Evolutionary conservation across 2,888 invertebrate genomes (phyloP).

Genomic region (Drosophila prostipennis): DNA sequence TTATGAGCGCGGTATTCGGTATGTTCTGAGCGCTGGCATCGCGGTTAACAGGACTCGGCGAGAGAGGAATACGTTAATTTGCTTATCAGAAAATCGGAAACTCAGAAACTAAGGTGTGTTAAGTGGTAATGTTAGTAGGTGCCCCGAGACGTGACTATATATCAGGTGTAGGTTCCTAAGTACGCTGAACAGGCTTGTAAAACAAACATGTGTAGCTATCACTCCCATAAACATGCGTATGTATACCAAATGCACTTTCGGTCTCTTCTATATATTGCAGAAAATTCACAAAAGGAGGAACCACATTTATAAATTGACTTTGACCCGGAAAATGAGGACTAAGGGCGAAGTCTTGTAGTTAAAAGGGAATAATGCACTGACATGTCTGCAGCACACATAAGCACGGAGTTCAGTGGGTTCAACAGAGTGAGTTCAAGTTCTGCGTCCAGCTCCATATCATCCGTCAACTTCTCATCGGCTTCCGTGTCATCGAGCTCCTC

Average conservation of each 20-base stretch:
- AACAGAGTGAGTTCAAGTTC: constrained; percentile 43
- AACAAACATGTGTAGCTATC: constrained; percentile 7
- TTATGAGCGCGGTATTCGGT: constrained; percentile 29
- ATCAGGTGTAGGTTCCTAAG: neutral
- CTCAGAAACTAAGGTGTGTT: neutral
- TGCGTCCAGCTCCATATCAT: constrained; percentile 17
- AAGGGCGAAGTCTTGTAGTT: neutral
- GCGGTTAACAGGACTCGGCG: constrained; percentile 14
- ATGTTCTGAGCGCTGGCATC: constrained; percentile 15
- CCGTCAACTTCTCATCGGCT: constrained; percentile 23
- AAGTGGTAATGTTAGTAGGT: neutral
- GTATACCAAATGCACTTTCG: constrained; percentile 63
- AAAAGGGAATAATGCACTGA: neutral
- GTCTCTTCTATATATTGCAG: constrained; percentile 54
- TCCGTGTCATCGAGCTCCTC: constrained; percentile 28
- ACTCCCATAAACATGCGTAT: constrained; percentile 43
- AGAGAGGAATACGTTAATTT: neutral
- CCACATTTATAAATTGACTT: neutral
- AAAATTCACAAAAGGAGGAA: constrained; percentile 4
- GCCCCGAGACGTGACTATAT: neutral
- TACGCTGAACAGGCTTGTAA: neutral
- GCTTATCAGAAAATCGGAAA: neutral
- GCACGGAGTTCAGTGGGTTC: constrained; percentile 17
- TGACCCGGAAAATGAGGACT: neutral
- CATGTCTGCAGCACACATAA: constrained; percentile 11